Evolutionary conservation across 2,888 invertebrate genomes (phyloP).

Genomic region (Portevinia maculata): DNA sequence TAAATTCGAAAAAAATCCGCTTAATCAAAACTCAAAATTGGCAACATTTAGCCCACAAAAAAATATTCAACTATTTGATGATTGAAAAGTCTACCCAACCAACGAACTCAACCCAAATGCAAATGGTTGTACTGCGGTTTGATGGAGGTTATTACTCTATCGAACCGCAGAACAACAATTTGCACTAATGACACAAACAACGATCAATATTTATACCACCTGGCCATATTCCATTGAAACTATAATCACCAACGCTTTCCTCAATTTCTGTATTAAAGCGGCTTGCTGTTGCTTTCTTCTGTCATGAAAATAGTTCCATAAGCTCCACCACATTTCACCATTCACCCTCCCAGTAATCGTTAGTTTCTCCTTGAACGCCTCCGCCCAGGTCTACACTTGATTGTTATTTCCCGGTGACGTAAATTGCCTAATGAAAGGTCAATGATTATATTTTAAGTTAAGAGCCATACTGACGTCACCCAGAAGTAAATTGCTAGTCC

Average conservation of each 20-base stretch:
- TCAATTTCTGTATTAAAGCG: slow-evolving; percentile 39
- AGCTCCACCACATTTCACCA: slow-evolving; percentile 12
- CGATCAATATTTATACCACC: too few relatives aligned
- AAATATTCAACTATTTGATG: too few relatives aligned
- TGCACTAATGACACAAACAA: too few relatives aligned
- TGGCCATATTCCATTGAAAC: slow-evolving; percentile 8
- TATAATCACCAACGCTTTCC: slow-evolving; percentile 17
- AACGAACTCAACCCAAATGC: too few relatives aligned
- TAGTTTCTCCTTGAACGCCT: too few relatives aligned
- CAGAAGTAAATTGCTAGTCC: not conserved
- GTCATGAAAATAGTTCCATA: slow-evolving; percentile 20
- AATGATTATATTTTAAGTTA: slow-evolving; percentile 46
- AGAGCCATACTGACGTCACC: slow-evolving; percentile 47
- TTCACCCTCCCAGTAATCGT: not conserved
- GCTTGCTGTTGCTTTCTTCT: slow-evolving; percentile 30
- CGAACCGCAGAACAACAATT: too few relatives aligned
- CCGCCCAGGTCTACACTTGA: not conserved
- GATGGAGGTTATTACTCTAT: too few relatives aligned
- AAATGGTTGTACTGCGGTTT: too few relatives aligned
- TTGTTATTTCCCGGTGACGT: slow-evolving; percentile 60
- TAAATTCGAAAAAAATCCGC: too few relatives aligned
- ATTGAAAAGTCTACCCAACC: too few relatives aligned
- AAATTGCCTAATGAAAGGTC: slow-evolving; percentile 47
- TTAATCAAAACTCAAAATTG: too few relatives aligned
- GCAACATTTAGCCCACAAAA: too few relatives aligned